Conservation (phyloP, 2,888 invertebrate species). For the Helleia helle region DNA sequence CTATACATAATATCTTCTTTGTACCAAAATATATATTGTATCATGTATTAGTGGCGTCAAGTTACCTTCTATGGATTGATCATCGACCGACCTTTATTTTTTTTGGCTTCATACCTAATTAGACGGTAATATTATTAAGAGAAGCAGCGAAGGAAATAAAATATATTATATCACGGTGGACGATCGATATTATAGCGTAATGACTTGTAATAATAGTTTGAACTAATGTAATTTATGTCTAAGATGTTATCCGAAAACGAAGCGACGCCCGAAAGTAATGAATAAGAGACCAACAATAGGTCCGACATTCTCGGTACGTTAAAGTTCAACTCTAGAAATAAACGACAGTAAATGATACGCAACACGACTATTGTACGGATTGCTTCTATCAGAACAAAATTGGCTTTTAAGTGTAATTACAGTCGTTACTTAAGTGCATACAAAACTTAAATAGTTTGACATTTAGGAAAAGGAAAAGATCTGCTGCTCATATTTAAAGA, state of each 20-base stretch:
- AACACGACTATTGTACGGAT: background rate
- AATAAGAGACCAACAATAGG: conserved; percentile 37
- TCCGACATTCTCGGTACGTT: conserved; percentile 28
- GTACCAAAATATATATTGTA: background rate
- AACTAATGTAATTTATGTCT: conserved; percentile 1
- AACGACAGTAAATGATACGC: conserved; percentile 30
- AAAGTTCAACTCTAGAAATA: conserved; percentile 41
- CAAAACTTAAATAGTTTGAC: too few species aligned
- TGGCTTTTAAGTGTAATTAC: too few species aligned
- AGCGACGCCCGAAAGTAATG: conserved; percentile 30
- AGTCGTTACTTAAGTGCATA: too few species aligned
- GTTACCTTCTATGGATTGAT: conserved; percentile 4
- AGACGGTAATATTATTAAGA: conserved; percentile 3
- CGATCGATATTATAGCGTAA: conserved; percentile 9
- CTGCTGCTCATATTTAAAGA: too few species aligned
- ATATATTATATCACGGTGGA: conserved; percentile 3
- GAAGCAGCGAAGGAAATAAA: background rate
- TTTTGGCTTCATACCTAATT: conserved; percentile 4
- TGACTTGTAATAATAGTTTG: conserved; percentile 6
- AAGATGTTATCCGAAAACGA: conserved; percentile 11
- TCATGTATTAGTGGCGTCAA: background rate
- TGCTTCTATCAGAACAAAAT: background rate
- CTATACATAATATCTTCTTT: too few species aligned
- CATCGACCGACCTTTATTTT: conserved; percentile 5
- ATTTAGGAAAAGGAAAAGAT: too few species aligned